Conservation (phyloP, 2,888 invertebrate species). For the Drosophila suboccidentalis region DNA sequence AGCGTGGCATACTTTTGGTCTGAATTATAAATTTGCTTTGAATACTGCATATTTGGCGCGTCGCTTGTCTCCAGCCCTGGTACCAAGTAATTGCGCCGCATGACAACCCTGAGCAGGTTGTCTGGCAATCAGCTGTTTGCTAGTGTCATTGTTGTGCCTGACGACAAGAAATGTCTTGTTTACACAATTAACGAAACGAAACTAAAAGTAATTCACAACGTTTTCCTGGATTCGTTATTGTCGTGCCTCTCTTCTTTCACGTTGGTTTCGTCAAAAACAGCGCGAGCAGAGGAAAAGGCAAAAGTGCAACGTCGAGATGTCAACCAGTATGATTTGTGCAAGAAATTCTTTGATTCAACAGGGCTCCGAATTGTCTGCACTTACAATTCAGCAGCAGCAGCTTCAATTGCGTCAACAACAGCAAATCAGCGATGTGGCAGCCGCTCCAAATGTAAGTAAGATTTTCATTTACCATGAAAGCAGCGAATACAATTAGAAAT, state of each 20-base stretch:
- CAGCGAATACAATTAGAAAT: neutral
- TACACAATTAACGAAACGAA: conserved; percentile 1
- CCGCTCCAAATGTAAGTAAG: conserved; percentile 27
- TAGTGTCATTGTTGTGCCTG: neutral
- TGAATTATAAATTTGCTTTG: neutral
- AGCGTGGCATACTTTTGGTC: conserved; percentile 12
- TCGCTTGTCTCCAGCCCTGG: conserved; percentile 35
- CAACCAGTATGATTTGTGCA: conserved; percentile 8
- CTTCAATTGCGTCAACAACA: conserved; percentile 27
- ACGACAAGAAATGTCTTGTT: neutral
- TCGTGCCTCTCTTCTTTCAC: neutral
- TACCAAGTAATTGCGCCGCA: too few species aligned
- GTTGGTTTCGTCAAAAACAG: conserved; percentile 2
- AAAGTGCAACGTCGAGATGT: conserved; percentile 17
- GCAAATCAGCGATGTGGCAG: neutral
- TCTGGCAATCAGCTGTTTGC: conserved; percentile 31
- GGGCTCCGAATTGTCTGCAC: neutral
- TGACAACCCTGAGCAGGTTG: conserved; percentile 21
- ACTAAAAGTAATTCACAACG: conserved; percentile 10
- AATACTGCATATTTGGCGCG: neutral
- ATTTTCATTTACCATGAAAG: neutral
- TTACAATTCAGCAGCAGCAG: conserved; percentile 29
- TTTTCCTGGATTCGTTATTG: neutral
- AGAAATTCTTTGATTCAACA: neutral
- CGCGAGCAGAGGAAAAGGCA: conserved; percentile 2